Base-by-base conservation (phyloP, 2,888 invertebrate genomes). In the Cataglyphis cursor region DNA sequence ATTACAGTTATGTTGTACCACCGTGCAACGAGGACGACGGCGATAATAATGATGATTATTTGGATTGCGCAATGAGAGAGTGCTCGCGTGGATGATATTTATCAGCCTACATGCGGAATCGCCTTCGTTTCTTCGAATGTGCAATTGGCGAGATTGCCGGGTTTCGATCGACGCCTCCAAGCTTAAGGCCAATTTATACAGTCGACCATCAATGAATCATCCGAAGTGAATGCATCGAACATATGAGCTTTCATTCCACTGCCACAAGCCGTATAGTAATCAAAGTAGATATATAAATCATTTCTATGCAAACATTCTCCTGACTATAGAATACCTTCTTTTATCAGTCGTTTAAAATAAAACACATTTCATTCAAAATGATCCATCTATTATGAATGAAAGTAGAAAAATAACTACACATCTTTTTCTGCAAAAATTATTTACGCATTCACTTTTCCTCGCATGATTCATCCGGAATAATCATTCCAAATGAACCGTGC, bases 81-180 rank as follows among this genome's bases (percentile, higher is more conserved):
- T 28, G 65, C 38, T 9, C 28, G 65, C 38, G 18, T 48, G 65
- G 65, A 76, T 65, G 75, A 76, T 76, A 76, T 76, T 76, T 65
- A 76, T 76, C 65, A 76, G 10, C 76, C 76, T 41, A 54, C 76
- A 65, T 76, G 66, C 76, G 66, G 54, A 54, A 65, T 76, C 66
- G 41, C 76, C 38, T 76, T 64, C 75, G 28, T 65, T 76, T 76
- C 81, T 73, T 51, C 51, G 68, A 88, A 88, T 82, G 84, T 68
- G 81, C 75, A 81, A 73, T 81, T 88, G 87, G 88, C 87, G 72
- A 83, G 72, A 80, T 84, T 88, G 76, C 88, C 81, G 80, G n/a
- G 54, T 82, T 82, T 76, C 86, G 76, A 84, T 86, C 83, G 88
- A n/a, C 70, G 68, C 80, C 72, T 62, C 51, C 70, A 28, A 76